Evolutionary conservation across 2,888 invertebrate species (phyloP).

Genomic region (Brachylomia viminalis): DNA sequence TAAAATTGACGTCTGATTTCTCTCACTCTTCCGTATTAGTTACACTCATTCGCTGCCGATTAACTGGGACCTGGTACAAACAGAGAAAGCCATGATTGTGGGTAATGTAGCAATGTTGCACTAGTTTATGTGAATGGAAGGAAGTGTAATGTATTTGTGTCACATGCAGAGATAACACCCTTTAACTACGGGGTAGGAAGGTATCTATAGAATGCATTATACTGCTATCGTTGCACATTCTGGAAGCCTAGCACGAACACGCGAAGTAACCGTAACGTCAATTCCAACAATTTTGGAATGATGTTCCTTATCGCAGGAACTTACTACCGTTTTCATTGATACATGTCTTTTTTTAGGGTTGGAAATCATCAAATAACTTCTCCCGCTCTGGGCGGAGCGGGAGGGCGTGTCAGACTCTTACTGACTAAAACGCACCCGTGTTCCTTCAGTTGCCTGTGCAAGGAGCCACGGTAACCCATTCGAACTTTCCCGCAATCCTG

Average conservation of each 20-base stretch:
- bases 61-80: conserved; percentile 51
- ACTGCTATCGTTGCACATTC: too few species aligned
- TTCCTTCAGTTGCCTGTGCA: too few species aligned
- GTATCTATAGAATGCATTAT: neutral
- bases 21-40: conserved; percentile 67
- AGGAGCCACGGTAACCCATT: too few species aligned
- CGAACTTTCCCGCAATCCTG: too few species aligned
- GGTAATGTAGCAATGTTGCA: conserved; percentile 52
- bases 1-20: conserved; percentile 65
- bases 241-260: neutral
- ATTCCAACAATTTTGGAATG: neutral
- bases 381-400: too few species aligned
- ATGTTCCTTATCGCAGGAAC: too few species aligned
- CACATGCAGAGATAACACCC: conserved; percentile 12
- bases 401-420: too few species aligned
- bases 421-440: too few species aligned
- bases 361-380: too few species aligned
- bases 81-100: conserved; percentile 58
- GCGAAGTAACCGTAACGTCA: neutral
- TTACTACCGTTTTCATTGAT: too few species aligned
- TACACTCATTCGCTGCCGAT: conserved; percentile 59
- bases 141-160: conserved; percentile 34
- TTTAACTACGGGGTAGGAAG: neutral
- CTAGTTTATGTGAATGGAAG: conserved; percentile 45
- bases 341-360: too few species aligned